Percentiles rank a stretch among this genome's conserved stretches.
Evolutionary conservation across 2,888 invertebrate species (phyloP).

Genomic region (Phalera bucephala): DNA sequence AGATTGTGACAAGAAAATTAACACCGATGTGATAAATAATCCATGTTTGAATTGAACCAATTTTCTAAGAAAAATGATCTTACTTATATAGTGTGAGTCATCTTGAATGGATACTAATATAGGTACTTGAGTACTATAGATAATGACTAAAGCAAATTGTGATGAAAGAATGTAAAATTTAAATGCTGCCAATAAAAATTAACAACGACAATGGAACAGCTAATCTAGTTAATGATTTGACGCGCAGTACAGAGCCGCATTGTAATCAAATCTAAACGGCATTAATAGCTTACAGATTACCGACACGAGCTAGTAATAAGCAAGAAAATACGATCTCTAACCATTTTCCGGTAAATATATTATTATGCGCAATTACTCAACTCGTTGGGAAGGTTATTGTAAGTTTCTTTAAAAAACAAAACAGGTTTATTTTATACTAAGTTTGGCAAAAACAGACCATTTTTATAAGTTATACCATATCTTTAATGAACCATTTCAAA

Average conservation of each 20-base stretch:
- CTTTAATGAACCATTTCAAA: conserved; percentile 13
- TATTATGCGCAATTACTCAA: conserved; percentile 26
- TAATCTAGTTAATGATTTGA: conserved; percentile 6
- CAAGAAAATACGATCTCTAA: conserved; percentile 49
- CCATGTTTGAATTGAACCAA: too few relatives aligned
- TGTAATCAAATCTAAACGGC: conserved; percentile 7
- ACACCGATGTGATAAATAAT: too few relatives aligned
- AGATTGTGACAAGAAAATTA: too few relatives aligned
- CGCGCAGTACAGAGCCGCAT: conserved; percentile 16
- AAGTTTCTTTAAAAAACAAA: conserved; percentile 25
- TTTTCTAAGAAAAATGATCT: too few relatives aligned
- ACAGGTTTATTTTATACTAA: conserved; percentile 18
- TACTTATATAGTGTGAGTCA: too few relatives aligned
- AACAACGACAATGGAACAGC: not conserved
- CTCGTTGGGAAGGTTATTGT: conserved; percentile 20
- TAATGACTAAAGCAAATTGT: too few relatives aligned
- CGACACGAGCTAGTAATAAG: conserved; percentile 41
- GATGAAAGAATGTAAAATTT: not conserved
- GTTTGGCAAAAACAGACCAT: conserved; percentile 17
- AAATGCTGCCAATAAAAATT: not conserved
- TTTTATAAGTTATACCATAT: conserved; percentile 15
- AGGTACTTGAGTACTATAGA: too few relatives aligned
- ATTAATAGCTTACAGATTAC: conserved; percentile 34
- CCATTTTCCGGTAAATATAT: conserved; percentile 63
- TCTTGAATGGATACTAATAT: too few relatives aligned